Evolutionary conservation across 2,797 vertebrate species (phyloP).

Genomic region (Artibeus lituratus): DNA sequence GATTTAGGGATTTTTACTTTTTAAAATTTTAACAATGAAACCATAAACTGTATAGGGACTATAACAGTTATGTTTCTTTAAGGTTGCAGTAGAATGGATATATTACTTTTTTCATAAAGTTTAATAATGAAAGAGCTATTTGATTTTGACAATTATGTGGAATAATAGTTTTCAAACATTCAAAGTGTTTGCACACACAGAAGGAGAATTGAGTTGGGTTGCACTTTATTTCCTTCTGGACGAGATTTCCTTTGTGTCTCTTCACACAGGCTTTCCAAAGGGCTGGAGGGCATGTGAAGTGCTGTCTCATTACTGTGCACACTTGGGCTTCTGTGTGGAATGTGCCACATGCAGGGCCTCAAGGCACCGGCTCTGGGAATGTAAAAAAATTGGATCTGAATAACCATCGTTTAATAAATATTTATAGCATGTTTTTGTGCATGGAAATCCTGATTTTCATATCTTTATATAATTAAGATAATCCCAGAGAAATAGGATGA

Average conservation of each 20-base stretch:
- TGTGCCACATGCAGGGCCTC: neutral
- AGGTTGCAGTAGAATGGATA: neutral
- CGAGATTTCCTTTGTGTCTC: neutral
- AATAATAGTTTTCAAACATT: constrained; percentile 36
- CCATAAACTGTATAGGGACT: neutral
- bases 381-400: neutral
- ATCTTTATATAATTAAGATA: neutral
- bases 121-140: neutral
- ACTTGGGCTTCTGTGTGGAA: neutral
- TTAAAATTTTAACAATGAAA: neutral
- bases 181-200: neutral
- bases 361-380: neutral
- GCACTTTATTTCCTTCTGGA: neutral
- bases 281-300: neutral
- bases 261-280: neutral
- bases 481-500: neutral
- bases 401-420: neutral
- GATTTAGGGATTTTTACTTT: constrained; percentile 26
- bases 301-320: neutral
- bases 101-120: neutral
- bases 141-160: neutral
- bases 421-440: neutral
- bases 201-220: neutral
- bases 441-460: neutral
- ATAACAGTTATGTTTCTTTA: neutral